Base-by-base conservation (phyloP, 1,140 invertebrate species). In the Zeugodacus cucurbitae region DNA sequence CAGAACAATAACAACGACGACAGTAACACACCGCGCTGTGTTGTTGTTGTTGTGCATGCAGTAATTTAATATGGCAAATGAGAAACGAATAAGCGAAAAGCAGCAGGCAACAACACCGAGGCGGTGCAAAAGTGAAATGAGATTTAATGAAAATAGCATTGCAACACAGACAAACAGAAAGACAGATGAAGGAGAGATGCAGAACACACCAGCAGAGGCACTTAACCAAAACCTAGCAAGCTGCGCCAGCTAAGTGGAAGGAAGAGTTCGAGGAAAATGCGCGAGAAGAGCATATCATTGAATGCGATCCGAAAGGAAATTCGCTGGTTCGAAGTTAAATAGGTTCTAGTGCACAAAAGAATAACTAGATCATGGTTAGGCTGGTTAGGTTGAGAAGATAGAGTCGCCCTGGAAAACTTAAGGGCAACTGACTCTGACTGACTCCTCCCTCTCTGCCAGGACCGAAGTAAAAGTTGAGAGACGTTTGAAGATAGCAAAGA, bases 141-240 rank as follows among this genome's bases (percentile, higher is more conserved):
- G 74, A 54, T 82, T 82, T 82, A 82, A 82, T 82, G 74, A 82
- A 82, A 82, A 82, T 82, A 48, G 74, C 74, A 82, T 82, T 82
- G 74, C 74, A 48, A 26, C 74, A n/a, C 37, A 74, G 70, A 22
- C 34, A 41, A 74, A 74, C 70, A 41, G 34, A 20, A 4, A 8
- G n/a, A 0, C 70, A 44, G 70, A 54, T 17, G 48, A 17, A 54
- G 14, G 14, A 54, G 4, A 20, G 22, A 22, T 17, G 10, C 37
- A 26, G 37, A 78, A 11, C 32, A 8, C 70, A 41, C 37, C 41
- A 10, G 37, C 41, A 5, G 70, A 20, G 20, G 32, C 32, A 78
- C 34, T 41, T 41, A 44, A 78, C 70, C 17, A 22, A n/a, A 29
- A n/a, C 20, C 37, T n/a, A 41, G 67, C 67, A 7, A 37, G 32